Evolutionary conservation across 1,140 invertebrate species (phyloP).

Genomic region (Doryteuthis pealeii): DNA sequence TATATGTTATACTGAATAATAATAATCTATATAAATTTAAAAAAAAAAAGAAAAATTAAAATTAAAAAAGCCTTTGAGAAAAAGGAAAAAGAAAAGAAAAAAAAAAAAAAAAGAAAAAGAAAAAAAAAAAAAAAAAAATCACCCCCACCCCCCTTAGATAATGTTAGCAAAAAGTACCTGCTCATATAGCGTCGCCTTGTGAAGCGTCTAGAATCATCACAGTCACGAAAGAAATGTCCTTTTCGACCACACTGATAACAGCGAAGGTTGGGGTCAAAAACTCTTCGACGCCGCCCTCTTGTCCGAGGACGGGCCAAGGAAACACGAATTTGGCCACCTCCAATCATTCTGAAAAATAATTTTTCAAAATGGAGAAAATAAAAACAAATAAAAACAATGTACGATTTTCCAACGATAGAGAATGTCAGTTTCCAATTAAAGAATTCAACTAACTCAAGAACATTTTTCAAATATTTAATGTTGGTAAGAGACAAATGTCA

Average conservation of each 20-base stretch:
- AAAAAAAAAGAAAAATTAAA: no score
- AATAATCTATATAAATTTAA: no score
- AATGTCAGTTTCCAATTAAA: no score
- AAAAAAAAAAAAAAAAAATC: neutral
- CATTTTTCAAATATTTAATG: no score
- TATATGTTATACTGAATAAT: no score
- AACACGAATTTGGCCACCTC: conserved; percentile 48
- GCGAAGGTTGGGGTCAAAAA: conserved; percentile 53
- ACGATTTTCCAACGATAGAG: no score
- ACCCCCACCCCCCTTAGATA: no score
- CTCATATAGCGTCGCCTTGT: neutral
- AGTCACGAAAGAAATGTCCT: conserved; percentile 58
- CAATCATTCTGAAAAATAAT: conserved; percentile 34
- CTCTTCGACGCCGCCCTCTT: conserved; percentile 37
- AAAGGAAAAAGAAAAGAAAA: neutral
- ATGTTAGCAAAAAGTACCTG: neutral
- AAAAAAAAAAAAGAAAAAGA: conserved; percentile 3
- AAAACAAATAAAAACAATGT: no score
- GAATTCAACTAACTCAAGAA: no score
- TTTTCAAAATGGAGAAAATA: neutral
- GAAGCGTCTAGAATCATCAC: conserved; percentile 31
- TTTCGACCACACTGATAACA: conserved; percentile 59
- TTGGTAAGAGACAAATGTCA: no score
- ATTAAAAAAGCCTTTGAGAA: neutral
- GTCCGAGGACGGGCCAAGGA: conserved; percentile 55